phyloP scores from a whole-genome alignment of 2,113 vertebrate genomes.

The Thamnaconus septentrionalis region DNA sequence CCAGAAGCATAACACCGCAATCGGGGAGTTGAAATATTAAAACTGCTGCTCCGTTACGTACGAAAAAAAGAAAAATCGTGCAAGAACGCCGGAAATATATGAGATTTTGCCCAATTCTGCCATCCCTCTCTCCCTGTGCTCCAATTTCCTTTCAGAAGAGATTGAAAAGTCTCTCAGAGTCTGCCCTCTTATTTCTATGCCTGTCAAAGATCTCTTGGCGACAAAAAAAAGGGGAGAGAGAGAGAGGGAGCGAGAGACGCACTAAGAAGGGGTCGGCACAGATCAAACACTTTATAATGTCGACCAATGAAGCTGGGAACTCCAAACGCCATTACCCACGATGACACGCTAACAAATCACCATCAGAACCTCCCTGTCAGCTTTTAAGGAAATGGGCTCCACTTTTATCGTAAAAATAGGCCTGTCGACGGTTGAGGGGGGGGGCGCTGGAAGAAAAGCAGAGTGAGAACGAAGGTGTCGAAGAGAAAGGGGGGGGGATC shows the following conservation, averaged over 20 bases:
- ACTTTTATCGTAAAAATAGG: slow-evolving; percentile 26
- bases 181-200: slow-evolving; percentile 64
- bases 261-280: slow-evolving; percentile 51
- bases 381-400: slow-evolving; percentile 62
- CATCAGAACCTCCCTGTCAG: slow-evolving; percentile 66
- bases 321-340: slow-evolving; percentile 65
- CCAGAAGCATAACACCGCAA: slow-evolving; percentile 44
- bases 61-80: slow-evolving; percentile 34
- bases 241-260: slow-evolving; percentile 34
- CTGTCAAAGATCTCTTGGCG: slow-evolving; percentile 61
- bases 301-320: slow-evolving; percentile 61
- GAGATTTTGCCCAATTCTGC: slow-evolving; percentile 51
- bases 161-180: slow-evolving; percentile 68
- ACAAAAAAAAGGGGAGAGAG: background rate
- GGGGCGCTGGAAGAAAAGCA: slow-evolving; percentile 19
- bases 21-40: slow-evolving; percentile 58
- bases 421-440: slow-evolving; percentile 46
- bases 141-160: slow-evolving; percentile 65
- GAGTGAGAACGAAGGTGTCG: slow-evolving; percentile 33
- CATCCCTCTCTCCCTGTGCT: slow-evolving; percentile 43
- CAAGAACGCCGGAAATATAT: slow-evolving; percentile 58
- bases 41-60: slow-evolving; percentile 37
- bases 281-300: slow-evolving; percentile 75
- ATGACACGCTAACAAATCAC: slow-evolving; percentile 70
- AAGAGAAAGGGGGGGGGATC: slow-evolving; percentile 10